phyloP scores from a whole-genome alignment of 2,888 invertebrate genomes.

The Ferrisia virgata region DNA sequence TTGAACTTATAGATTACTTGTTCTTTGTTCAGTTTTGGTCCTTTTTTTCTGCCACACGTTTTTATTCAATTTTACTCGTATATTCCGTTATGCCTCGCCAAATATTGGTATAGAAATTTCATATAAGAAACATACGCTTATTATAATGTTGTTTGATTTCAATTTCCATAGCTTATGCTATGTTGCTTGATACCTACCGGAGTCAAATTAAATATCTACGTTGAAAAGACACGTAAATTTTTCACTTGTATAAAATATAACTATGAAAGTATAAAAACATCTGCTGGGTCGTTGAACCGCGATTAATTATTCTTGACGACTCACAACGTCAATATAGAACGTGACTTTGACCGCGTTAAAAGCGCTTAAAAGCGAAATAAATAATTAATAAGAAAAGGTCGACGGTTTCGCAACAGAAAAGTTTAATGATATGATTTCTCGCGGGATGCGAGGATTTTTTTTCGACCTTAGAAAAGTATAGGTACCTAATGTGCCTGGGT shows the following conservation, averaged over 20 bases:
- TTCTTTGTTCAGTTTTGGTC: too few species aligned
- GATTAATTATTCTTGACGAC: not conserved
- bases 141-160: not conserved
- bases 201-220: too few species aligned
- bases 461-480: too few species aligned
- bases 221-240: not conserved
- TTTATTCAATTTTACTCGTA: too few species aligned
- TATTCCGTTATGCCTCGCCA: too few species aligned
- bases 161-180: not conserved
- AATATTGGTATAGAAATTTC: not conserved
- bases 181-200: too few species aligned
- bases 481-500: too few species aligned
- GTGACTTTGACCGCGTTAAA: not conserved
- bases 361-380: not conserved
- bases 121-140: not conserved
- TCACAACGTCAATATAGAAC: not conserved
- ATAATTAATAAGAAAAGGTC: conserved; percentile 6
- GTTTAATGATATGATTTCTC: conserved; percentile 11
- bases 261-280: not conserved
- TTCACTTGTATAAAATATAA: not conserved
- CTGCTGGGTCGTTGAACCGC: not conserved
- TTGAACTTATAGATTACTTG: too few species aligned
- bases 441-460: not conserved
- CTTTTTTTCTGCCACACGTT: too few species aligned
- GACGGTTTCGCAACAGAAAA: not conserved